A percentile compares a stretch with the other conserved stretches of the same genome.
Evolutionary conservation across 2,113 vertebrate genomes (phyloP).

Genomic region (Stomatorhinus ivindoensis): DNA sequence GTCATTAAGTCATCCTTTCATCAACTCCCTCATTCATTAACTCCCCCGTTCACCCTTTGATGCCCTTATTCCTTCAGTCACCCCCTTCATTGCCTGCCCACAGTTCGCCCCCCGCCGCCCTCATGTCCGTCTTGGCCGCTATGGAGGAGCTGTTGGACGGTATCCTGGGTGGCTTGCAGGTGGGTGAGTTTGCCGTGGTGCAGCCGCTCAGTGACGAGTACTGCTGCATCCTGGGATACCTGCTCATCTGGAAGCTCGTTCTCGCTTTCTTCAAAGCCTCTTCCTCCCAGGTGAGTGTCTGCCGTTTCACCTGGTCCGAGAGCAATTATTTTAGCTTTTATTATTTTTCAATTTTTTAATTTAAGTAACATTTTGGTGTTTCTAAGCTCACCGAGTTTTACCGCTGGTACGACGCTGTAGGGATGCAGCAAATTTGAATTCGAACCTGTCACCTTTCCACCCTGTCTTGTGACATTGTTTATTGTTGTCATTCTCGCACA

Average conservation of each 20-base stretch:
- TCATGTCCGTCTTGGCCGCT: slow-evolving; percentile 75
- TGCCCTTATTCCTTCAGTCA: neutral
- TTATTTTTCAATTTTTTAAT: neutral
- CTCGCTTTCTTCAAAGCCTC: slow-evolving; percentile 89
- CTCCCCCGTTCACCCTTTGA: neutral
- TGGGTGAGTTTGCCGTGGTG: slow-evolving; percentile 83
- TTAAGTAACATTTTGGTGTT: neutral
- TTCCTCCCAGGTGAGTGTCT: slow-evolving; percentile 74
- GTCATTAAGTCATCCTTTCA: too few relatives aligned
- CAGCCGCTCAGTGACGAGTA: slow-evolving; percentile 82
- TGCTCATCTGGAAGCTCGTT: slow-evolving; percentile 89
- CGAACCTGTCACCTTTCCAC: neutral
- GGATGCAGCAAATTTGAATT: neutral
- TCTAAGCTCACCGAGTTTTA: neutral
- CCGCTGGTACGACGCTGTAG: neutral
- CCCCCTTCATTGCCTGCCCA: neutral
- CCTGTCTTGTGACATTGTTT: neutral
- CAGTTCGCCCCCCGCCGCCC: slow-evolving; percentile 81
- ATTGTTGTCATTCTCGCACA: neutral
- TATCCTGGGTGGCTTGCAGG: slow-evolving; percentile 71
- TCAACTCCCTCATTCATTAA: too few relatives aligned
- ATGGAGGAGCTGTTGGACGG: slow-evolving; percentile 81
- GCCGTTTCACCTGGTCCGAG: neutral
- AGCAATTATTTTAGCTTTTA: neutral
- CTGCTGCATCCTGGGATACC: slow-evolving; percentile 83